These are phyloP conservation scores for Cyclura pinguis DNA, from an alignment of 2,797 vertebrate genomes.

Conservation along the genomic window DNA sequence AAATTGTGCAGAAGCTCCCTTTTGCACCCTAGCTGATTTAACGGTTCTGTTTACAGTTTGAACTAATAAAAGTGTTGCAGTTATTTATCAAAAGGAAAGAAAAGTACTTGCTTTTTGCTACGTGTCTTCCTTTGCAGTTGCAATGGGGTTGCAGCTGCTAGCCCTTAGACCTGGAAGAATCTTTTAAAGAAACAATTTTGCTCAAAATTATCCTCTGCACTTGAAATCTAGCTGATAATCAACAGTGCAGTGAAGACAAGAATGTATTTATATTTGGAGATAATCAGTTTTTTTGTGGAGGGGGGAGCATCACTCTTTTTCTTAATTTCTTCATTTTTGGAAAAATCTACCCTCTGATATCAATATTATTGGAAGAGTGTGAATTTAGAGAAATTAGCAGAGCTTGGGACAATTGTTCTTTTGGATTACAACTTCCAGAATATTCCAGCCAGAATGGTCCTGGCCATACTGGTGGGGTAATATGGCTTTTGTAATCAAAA, in stretches of 20 bases:
- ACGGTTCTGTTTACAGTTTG: slow-evolving; percentile 42
- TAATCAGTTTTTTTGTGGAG: too few relatives aligned
- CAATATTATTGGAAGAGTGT: background rate
- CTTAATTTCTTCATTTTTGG: background rate
- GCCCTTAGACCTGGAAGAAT: slow-evolving; percentile 2
- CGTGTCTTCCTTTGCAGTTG: background rate
- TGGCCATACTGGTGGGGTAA: too few relatives aligned
- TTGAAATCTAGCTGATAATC: background rate
- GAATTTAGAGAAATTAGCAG: background rate
- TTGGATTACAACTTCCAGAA: background rate
- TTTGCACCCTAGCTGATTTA: slow-evolving; percentile 5
- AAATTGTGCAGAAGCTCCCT: slow-evolving; percentile 19
- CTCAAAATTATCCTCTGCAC: background rate
- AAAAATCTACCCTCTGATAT: background rate
- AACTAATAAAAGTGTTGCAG: slow-evolving; percentile 1
- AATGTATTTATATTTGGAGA: background rate
- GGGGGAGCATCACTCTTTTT: too few relatives aligned
- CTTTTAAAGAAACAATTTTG: background rate
- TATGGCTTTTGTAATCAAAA: too few relatives aligned
- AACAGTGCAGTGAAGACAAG: background rate
- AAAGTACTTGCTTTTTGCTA: slow-evolving; percentile 10
- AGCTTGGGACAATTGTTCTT: background rate
- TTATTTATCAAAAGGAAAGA: slow-evolving; percentile 6
- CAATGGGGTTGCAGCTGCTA: background rate
- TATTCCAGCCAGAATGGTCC: too few relatives aligned